Evolutionary conservation across 2,113 vertebrate genomes (phyloP).

Genomic region (Xenotilapia longispinis): DNA sequence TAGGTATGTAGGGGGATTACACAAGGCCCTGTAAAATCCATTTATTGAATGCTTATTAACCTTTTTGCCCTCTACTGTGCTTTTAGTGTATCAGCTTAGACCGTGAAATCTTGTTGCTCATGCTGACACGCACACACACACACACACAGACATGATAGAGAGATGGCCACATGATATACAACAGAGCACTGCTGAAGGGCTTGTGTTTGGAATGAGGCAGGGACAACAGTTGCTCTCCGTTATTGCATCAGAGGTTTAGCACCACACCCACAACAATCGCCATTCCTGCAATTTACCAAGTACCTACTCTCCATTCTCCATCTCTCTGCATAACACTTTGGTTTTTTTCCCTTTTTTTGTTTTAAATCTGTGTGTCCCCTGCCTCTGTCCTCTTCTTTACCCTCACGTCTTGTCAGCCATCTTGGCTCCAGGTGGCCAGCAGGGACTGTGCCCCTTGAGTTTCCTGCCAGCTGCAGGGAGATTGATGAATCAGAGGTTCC

Average conservation of each 20-base stretch:
- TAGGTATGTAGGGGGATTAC: constrained; percentile 26
- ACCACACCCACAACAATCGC: not conserved
- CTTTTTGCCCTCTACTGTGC: constrained; percentile 22
- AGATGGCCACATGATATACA: constrained; percentile 20
- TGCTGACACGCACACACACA: not conserved
- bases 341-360: not conserved
- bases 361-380: not conserved
- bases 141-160: not conserved
- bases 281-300: not conserved
- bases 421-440: constrained; percentile 26
- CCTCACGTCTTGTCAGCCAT: constrained; percentile 23
- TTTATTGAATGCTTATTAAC: constrained; percentile 57
- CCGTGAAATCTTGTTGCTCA: constrained; percentile 30
- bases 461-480: constrained; percentile 43
- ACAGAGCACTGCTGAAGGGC: not conserved
- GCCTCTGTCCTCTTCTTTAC: not conserved
- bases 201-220: not conserved
- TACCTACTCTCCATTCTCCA: not conserved
- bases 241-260: not conserved
- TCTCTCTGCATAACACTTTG: not conserved
- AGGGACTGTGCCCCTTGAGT: constrained; percentile 22
- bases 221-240: not conserved
- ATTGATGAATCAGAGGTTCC: constrained; percentile 59
- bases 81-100: constrained; percentile 39
- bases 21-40: constrained; percentile 37